Conservation (phyloP, 2,888 invertebrate genomes). For the Palloptera scutellata region DNA sequence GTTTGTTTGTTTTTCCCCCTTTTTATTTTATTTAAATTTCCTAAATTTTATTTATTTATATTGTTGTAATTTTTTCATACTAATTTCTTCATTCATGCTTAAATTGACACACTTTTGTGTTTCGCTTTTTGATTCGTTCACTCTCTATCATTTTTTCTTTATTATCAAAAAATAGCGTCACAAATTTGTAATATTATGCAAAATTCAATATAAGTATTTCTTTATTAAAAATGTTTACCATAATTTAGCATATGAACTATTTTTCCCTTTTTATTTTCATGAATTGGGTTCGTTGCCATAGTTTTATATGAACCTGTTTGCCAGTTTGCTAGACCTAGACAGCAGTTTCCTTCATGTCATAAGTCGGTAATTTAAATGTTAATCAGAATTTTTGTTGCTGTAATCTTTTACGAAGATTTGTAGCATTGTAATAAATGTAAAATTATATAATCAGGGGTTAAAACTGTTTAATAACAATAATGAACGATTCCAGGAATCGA, state of each 20-base stretch:
- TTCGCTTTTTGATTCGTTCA: not conserved
- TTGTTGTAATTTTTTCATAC: not conserved
- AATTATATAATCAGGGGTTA: too few relatives aligned
- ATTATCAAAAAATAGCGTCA: too few relatives aligned
- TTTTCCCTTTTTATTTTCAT: not conserved
- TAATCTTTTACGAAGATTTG: too few relatives aligned
- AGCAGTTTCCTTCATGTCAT: not conserved
- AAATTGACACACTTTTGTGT: constrained; percentile 10
- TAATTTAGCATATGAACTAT: not conserved
- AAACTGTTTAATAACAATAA: too few relatives aligned
- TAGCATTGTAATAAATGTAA: too few relatives aligned
- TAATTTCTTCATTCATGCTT: constrained; percentile 1
- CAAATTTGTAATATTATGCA: not conserved
- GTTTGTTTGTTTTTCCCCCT: not conserved
- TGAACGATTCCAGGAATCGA: too few relatives aligned
- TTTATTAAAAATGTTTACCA: not conserved
- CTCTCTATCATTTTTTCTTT: not conserved
- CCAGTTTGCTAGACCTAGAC: not conserved
- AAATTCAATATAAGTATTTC: not conserved
- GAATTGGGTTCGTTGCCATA: too few relatives aligned
- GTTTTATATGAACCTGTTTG: not conserved
- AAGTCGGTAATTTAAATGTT: not conserved
- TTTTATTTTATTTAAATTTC: not conserved
- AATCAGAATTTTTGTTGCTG: not conserved
- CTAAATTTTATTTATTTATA: not conserved